phyloP scores from a whole-genome alignment of 1,140 invertebrate species.

The Pantala flavescens region DNA sequence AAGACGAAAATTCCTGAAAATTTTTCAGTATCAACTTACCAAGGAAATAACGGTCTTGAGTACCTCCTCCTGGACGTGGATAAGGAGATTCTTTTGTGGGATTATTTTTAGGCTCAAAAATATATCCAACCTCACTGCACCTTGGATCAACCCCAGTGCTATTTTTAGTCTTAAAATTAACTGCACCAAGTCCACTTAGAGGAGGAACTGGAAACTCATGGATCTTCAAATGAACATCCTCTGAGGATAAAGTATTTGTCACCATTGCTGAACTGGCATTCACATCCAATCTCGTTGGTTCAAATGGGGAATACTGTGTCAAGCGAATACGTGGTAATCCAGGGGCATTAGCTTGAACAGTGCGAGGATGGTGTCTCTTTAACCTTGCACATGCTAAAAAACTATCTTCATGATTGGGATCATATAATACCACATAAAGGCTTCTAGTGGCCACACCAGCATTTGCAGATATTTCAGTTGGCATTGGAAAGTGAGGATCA shows the following conservation, averaged over 20 bases:
- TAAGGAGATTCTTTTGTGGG: slow-evolving; percentile 27
- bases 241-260: slow-evolving; percentile 26
- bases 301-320: slow-evolving; percentile 69
- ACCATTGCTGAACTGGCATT: slow-evolving; percentile 49
- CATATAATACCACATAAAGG: slow-evolving; percentile 75
- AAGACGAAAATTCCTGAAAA: not conserved
- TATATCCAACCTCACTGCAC: slow-evolving; percentile 33
- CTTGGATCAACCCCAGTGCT: slow-evolving; percentile 28
- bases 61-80: slow-evolving; percentile 21
- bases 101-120: slow-evolving; percentile 42
- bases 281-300: slow-evolving; percentile 71
- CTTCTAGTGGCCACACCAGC: slow-evolving; percentile 54
- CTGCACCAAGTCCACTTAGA: not conserved
- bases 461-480: slow-evolving; percentile 48
- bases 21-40: not conserved
- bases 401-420: slow-evolving; percentile 62
- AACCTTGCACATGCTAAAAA: slow-evolving; percentile 79
- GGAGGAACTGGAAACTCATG: slow-evolving; percentile 40
- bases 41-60: not conserved
- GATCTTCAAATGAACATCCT: slow-evolving; percentile 36
- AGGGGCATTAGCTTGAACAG: not conserved
- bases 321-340: slow-evolving; percentile 45
- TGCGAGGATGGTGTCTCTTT: slow-evolving; percentile 27
- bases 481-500: slow-evolving; percentile 47
- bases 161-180: slow-evolving; percentile 12